Evolutionary conservation across 2,113 vertebrate genomes (phyloP).

Genomic region (Alectura lathami): DNA sequence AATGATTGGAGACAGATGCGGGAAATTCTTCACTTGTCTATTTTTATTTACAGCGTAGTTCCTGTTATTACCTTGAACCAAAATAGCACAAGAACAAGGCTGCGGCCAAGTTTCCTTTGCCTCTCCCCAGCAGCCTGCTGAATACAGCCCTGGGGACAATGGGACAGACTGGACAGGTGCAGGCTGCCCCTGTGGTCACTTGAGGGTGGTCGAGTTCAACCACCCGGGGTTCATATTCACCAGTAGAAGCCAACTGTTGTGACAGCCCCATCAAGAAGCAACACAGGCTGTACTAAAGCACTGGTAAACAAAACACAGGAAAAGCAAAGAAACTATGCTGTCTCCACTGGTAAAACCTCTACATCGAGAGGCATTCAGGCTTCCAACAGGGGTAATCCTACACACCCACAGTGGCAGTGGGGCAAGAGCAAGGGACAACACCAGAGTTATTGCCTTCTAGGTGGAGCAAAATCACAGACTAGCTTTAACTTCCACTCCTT

Average conservation of each 20-base stretch:
- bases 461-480: neutral
- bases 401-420: rapidly evolving
- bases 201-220: neutral
- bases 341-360: neutral
- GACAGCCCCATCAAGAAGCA: neutral
- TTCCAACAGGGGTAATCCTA: neutral
- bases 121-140: neutral
- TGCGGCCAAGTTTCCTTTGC: constrained; percentile 22
- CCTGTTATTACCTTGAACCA: constrained; percentile 67
- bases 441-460: neutral
- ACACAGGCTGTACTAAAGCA: neutral
- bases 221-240: neutral
- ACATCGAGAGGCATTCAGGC: neutral
- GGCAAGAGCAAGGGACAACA: neutral
- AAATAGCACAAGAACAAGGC: constrained; percentile 46
- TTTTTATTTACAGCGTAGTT: constrained; percentile 65
- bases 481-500: neutral
- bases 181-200: rapidly evolving
- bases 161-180: neutral
- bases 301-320: neutral
- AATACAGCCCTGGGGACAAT: rapidly evolving
- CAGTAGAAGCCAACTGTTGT: neutral
- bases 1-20: neutral
- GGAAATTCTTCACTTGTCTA: constrained; percentile 63
- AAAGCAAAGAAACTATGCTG: neutral